phyloP scores from a whole-genome alignment of 2,797 vertebrate genomes.

The Pogonophryne albipinna region DNA sequence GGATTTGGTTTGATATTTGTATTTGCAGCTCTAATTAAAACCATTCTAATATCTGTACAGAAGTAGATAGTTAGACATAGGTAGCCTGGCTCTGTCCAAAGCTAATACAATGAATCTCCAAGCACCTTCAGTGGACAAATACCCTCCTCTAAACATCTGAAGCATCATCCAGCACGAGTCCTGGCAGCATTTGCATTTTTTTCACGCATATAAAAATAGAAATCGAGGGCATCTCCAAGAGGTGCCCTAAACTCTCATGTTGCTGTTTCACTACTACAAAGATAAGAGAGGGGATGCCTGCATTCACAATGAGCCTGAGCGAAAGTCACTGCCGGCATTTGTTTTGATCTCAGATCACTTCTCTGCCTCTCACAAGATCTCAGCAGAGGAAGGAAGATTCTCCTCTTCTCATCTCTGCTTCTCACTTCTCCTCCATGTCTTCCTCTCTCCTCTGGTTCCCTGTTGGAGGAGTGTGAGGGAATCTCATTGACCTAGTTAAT shows the following conservation, averaged over 20 bases:
- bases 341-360: constrained; percentile 40
- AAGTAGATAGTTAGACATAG: neutral
- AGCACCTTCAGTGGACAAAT: neutral
- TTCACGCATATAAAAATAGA: neutral
- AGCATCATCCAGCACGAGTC: neutral
- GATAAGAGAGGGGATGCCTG: constrained; percentile 26
- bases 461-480: constrained; percentile 66
- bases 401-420: constrained; percentile 23
- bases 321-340: constrained; percentile 37
- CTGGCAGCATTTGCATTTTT: neutral
- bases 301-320: constrained; percentile 20
- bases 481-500: constrained; percentile 87
- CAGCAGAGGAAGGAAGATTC: constrained; percentile 30
- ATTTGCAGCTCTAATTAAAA: neutral
- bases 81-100: neutral
- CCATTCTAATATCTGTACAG: neutral
- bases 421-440: constrained; percentile 39
- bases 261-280: constrained; percentile 20
- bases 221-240: neutral
- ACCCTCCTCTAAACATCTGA: neutral
- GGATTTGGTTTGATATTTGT: neutral
- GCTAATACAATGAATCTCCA: neutral
- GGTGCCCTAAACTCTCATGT: constrained; percentile 1
- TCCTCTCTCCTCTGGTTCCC: constrained; percentile 36
- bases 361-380: neutral